Conservation (phyloP, 1,140 invertebrate species). For the Drosophila subobscura region DNA sequence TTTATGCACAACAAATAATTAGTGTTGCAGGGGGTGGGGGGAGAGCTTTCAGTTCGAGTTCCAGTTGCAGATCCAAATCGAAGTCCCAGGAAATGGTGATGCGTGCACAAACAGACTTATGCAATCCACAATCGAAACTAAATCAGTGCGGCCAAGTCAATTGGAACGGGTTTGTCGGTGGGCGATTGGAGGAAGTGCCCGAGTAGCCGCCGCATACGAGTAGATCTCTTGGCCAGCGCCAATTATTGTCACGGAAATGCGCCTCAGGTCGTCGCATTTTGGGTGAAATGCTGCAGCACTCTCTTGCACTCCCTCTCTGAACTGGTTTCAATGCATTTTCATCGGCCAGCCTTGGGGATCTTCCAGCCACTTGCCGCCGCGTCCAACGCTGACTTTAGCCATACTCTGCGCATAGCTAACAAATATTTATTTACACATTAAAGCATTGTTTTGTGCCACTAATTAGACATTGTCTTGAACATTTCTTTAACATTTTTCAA, state of each 20-base stretch:
- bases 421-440: no score
- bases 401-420: no score
- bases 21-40: conserved; percentile 8
- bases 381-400: no score
- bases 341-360: no score
- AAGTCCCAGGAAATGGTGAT: conserved; percentile 33
- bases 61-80: no score
- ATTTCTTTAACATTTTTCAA: no score
- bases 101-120: conserved; percentile 36
- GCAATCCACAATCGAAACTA: conserved; percentile 39
- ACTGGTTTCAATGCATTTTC: conserved; percentile 64
- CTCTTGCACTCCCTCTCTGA: conserved; percentile 16
- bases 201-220: neutral
- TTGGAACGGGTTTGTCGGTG: conserved; percentile 20
- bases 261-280: conserved; percentile 44
- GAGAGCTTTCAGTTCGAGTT: no score
- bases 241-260: conserved; percentile 73
- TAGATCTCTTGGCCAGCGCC: conserved; percentile 34
- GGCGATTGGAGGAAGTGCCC: conserved; percentile 27
- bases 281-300: conserved; percentile 28
- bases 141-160: conserved; percentile 32
- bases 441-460: no score
- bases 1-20: conserved; percentile 40
- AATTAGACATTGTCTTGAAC: no score
- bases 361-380: conserved; percentile 4